These are phyloP conservation scores for Bugula neritina DNA, from an alignment of 2,888 invertebrate species.

Conservation along the genomic window DNA sequence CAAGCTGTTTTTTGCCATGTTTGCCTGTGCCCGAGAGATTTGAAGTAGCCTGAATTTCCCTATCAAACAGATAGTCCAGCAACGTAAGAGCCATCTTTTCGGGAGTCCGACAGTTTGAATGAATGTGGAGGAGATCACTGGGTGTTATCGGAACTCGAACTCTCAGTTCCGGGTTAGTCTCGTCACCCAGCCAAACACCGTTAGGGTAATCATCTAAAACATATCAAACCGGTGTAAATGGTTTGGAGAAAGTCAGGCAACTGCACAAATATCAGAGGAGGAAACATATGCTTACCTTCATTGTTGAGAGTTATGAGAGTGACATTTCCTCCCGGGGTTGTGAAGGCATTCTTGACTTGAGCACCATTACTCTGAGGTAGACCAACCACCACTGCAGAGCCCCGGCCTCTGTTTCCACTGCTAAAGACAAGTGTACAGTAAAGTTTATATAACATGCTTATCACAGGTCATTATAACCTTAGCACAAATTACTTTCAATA, in stretches of 20 bases:
- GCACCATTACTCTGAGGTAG: conserved; percentile 37
- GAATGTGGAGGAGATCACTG: conserved; percentile 56
- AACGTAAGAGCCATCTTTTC: conserved; percentile 59
- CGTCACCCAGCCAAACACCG: conserved; percentile 58
- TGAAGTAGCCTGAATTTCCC: conserved; percentile 56
- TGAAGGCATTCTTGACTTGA: conserved; percentile 32
- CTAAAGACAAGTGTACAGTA: background rate
- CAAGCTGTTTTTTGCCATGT: conserved; percentile 57
- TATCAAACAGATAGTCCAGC: conserved; percentile 57
- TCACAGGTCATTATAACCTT: no score
- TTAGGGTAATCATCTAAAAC: conserved; percentile 54
- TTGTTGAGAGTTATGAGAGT: conserved; percentile 51
- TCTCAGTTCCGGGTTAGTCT: conserved; percentile 55
- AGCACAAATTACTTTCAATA: no score
- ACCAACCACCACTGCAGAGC: conserved; percentile 47
- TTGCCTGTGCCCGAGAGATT: conserved; percentile 58
- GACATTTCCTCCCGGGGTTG: conserved; percentile 48
- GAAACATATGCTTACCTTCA: conserved; percentile 48
- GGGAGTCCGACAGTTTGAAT: conserved; percentile 57
- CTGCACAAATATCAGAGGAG: no score
- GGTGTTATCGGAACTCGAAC: conserved; percentile 56
- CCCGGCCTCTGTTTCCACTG: conserved; percentile 27
- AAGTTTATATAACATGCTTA: no score
- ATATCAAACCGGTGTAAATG: no score
- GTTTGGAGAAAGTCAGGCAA: no score